These are phyloP conservation scores for Herpailurus yagouaroundi DNA, from an alignment of 2,113 vertebrate genomes.

Conservation along the genomic window DNA sequence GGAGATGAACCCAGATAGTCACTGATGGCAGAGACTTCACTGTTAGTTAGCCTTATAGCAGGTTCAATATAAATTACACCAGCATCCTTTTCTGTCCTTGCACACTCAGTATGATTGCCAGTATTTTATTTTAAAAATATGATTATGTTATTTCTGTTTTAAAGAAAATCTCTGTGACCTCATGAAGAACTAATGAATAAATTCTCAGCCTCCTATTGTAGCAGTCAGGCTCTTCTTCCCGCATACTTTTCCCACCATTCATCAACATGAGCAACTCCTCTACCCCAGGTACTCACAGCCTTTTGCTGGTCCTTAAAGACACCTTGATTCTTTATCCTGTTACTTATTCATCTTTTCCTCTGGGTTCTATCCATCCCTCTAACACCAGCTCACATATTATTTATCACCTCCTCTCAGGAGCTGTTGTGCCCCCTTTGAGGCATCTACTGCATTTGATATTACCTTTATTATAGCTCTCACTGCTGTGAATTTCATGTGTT, in stretches of 20 bases:
- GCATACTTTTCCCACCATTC: neutral
- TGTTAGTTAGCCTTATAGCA: neutral
- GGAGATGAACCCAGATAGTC: neutral
- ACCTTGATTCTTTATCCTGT: neutral
- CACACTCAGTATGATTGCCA: neutral
- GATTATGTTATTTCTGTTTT: neutral
- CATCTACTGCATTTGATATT: neutral
- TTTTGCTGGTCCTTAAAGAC: neutral
- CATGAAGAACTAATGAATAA: neutral
- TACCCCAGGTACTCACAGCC: neutral
- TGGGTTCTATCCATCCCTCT: neutral
- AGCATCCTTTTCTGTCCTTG: neutral
- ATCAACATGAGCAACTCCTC: neutral
- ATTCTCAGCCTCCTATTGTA: neutral
- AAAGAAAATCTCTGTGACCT: neutral
- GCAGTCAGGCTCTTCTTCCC: neutral
- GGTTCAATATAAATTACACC: neutral
- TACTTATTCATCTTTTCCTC: neutral
- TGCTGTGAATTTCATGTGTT: neutral
- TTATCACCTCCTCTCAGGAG: neutral
- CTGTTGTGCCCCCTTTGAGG: neutral
- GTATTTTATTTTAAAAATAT: neutral
- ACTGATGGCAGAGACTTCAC: neutral
- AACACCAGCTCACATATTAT: neutral
- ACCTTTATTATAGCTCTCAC: neutral